Base-by-base conservation (phyloP, 1,140 invertebrate species). In the Scaptomyza graminum region DNA sequence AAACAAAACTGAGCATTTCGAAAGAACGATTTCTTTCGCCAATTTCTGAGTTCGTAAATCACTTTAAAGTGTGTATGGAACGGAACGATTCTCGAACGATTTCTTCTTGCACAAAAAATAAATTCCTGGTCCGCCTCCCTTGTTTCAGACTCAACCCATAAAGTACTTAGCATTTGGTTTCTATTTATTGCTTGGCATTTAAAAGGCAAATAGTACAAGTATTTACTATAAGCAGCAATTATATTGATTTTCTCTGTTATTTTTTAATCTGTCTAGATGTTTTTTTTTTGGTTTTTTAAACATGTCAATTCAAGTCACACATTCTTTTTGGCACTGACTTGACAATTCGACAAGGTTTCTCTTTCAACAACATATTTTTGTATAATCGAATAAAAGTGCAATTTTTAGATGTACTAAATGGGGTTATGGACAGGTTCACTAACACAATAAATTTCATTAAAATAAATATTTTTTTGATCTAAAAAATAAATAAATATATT, bases 31-130 rank as follows among this genome's bases (percentile, higher is more conserved):
- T 37, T n/a, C n/a, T n/a, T 9, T 37, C 34, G 41, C 59, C 61
- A 65, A 74, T 72, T 83, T 83, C 73, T 68, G 68, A 56, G 66
- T 54, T 61, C 73, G 85, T 88, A 87, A 89, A 89, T 88, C 73
- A 87, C 83, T 79, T 76, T 55, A 59, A 72, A 77, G 76, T 68
- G 74, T 67, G 41, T 68, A 65, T 67, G 55, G 34, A 60, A 76
- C 52, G 55, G 34, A 60, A 76, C 52, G 62, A 73, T 76, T 13
- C 37, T 60, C 28, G 7, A 31, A 7, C 28, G 3, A 31, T 31
- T 31, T 54, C 67, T 68, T 52, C 69, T 66, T 59, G 18, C 18
- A 22, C 18, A 3, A 22, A 67, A 25, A 72, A 47, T 37, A 43
- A 41, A 41, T 49, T 41, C 16, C 22, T 12, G 18, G 13, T 7